These are phyloP conservation scores for Plebejus argus DNA, from an alignment of 2,888 invertebrate species.

Conservation along the genomic window DNA sequence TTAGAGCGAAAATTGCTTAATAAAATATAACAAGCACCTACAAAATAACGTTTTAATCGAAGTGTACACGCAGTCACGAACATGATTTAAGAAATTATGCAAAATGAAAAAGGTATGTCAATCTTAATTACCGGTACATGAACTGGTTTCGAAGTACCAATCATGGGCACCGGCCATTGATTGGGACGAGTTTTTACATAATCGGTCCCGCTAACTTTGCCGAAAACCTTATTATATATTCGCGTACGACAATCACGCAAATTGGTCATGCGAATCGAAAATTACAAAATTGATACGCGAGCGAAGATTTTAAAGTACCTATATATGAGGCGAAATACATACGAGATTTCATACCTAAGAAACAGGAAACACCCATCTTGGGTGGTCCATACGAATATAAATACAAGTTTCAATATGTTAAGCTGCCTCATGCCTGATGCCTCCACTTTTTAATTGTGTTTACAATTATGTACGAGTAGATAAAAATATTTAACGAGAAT, in stretches of 20 bases:
- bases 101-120: conserved; percentile 20
- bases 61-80: background rate
- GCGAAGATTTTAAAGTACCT: conserved; percentile 46
- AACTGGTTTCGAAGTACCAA: conserved; percentile 38
- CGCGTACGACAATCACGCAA: conserved; percentile 62
- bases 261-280: conserved; percentile 72
- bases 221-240: conserved; percentile 65
- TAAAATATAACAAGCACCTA: background rate
- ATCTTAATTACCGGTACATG: conserved; percentile 54
- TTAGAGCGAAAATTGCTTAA: background rate
- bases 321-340: conserved; percentile 27
- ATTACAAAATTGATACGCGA: conserved; percentile 71
- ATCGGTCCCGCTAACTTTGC: conserved; percentile 53
- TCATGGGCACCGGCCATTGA: conserved; percentile 2
- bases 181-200: conserved; percentile 56
- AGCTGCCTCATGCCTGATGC: background rate
- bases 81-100: conserved; percentile 1
- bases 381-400: conserved; percentile 64
- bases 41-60: background rate
- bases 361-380: conserved; percentile 56
- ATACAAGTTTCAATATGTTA: background rate
- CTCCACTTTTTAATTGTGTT: conserved; percentile 11
- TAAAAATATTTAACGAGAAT: background rate
- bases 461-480: conserved; percentile 9
- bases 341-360: conserved; percentile 26